Evolutionary conservation across 2,113 vertebrate species (phyloP).

Genomic region (Caranx ignobilis): DNA sequence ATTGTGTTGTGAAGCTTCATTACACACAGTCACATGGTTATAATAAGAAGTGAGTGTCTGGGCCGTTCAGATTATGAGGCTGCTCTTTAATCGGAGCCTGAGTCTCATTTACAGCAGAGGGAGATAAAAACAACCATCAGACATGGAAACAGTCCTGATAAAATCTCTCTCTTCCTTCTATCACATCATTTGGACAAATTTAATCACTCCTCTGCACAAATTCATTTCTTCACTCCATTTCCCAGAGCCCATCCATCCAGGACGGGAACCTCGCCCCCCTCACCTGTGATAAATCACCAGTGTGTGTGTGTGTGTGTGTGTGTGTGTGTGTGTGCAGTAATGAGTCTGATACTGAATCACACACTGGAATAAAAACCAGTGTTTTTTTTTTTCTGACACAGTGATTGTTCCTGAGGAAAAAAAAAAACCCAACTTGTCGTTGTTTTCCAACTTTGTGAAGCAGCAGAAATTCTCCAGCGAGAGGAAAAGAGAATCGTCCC

Average conservation of each 20-base stretch:
- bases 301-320: conserved; percentile 2
- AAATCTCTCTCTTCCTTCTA: conserved; percentile 3
- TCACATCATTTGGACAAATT: conserved; percentile 18
- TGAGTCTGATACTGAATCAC: background rate
- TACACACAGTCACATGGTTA: background rate
- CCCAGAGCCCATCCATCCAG: conserved; percentile 34
- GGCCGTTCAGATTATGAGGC: too few species aligned
- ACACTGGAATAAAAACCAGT: background rate
- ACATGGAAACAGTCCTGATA: background rate
- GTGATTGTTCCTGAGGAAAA: background rate
- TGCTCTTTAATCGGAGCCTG: too few species aligned
- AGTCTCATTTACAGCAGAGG: too few species aligned
- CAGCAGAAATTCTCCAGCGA: conserved; percentile 18
- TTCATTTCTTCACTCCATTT: conserved; percentile 63
- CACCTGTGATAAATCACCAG: conserved; percentile 61
- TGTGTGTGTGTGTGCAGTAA: conserved; percentile 8
- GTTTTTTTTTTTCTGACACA: conserved; percentile 16
- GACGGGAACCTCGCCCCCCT: conserved; percentile 37
- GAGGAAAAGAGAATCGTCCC: conserved; percentile 46
- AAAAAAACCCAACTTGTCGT: background rate
- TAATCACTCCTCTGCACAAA: conserved; percentile 22
- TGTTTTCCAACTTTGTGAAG: conserved; percentile 32
- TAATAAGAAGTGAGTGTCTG: too few species aligned
- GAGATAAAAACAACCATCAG: background rate
- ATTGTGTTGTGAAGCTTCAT: background rate